phyloP scores from a whole-genome alignment of 2,888 invertebrate species.

The Gymnosoma rotundatum region DNA sequence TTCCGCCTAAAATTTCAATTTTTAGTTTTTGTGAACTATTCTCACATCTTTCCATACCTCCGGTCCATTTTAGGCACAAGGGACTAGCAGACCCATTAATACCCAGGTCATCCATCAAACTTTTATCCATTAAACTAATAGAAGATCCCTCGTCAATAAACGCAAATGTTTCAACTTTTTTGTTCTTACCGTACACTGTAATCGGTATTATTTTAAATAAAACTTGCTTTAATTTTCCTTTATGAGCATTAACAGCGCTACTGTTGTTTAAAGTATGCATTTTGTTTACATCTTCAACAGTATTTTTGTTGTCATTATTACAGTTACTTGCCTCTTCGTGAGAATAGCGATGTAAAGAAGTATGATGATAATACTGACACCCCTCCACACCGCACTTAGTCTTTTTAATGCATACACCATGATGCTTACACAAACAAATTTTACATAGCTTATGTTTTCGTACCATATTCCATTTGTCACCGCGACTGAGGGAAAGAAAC shows the following conservation, averaged over 20 bases:
- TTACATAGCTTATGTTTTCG: slow-evolving; percentile 20
- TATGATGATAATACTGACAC: too few relatives aligned
- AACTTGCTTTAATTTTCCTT: not conserved
- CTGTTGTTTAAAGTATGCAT: not conserved
- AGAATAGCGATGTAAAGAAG: too few relatives aligned
- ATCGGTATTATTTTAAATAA: slow-evolving; percentile 12
- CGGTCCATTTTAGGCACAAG: too few relatives aligned
- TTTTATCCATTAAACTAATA: too few relatives aligned
- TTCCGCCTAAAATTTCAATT: too few relatives aligned
- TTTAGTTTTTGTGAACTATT: too few relatives aligned
- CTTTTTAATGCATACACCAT: not conserved
- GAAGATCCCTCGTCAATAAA: slow-evolving; percentile 10
- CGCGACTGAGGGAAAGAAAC: slow-evolving; percentile 16
- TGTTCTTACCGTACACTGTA: slow-evolving; percentile 1
- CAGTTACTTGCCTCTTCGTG: too few relatives aligned
- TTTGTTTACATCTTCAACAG: too few relatives aligned
- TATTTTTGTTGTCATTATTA: not conserved
- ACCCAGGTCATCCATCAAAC: too few relatives aligned
- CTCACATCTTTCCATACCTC: too few relatives aligned
- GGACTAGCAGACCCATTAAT: too few relatives aligned
- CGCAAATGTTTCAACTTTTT: not conserved
- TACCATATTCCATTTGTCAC: slow-evolving; percentile 14
- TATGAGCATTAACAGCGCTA: slow-evolving; percentile 1
- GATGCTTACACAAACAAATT: slow-evolving; percentile 38
- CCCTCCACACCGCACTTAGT: not conserved